phyloP scores from a whole-genome alignment of 2,797 vertebrate genomes.

The Scolopax rusticola region DNA sequence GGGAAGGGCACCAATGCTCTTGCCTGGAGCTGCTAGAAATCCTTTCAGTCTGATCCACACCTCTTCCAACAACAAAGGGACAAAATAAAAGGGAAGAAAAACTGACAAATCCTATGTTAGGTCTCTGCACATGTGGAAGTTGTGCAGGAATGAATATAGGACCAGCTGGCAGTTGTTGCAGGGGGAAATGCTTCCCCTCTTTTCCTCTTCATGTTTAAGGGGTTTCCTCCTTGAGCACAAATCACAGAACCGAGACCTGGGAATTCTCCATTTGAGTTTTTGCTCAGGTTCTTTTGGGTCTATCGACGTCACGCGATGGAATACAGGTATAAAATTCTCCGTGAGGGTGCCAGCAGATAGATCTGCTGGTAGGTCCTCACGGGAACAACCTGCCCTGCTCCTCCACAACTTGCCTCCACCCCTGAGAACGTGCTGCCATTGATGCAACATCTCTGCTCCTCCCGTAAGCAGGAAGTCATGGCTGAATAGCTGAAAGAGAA shows the following conservation, averaged over 20 bases:
- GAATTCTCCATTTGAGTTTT: not conserved
- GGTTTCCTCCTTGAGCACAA: not conserved
- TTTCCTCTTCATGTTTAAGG: not conserved
- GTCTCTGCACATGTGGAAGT: not conserved
- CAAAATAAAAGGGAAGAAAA: not conserved
- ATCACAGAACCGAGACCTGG: not conserved
- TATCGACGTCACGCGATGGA: rapidly evolving
- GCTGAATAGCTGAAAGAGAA: not conserved
- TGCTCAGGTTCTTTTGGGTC: not conserved
- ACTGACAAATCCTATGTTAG: not conserved
- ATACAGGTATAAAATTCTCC: not conserved
- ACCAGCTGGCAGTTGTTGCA: not conserved
- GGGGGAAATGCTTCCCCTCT: not conserved
- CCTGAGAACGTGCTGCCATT: rapidly evolving
- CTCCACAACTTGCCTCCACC: not conserved
- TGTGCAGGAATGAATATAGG: not conserved
- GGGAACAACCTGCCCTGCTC: not conserved
- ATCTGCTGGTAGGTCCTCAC: not conserved
- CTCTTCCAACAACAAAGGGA: not conserved
- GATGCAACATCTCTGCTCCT: not conserved
- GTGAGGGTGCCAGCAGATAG: rapidly evolving
- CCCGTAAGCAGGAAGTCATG: not conserved
- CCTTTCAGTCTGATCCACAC: not conserved
- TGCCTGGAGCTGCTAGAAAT: not conserved
- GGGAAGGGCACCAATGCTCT: not conserved